phyloP scores from a whole-genome alignment of 2,113 vertebrate species.

The Indri indri region DNA sequence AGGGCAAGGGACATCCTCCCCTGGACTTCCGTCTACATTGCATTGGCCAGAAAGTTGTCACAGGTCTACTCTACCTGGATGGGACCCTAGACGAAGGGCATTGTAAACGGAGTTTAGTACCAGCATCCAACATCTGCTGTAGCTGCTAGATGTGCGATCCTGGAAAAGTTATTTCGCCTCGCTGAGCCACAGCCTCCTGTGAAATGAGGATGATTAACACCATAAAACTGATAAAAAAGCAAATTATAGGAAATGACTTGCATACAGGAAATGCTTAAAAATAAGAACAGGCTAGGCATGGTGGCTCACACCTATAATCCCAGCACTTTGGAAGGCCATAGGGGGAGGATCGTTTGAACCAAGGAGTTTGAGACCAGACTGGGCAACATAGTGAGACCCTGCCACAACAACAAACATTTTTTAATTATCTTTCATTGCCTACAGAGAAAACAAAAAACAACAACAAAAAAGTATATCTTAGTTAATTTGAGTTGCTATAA shows the following conservation, averaged over 20 bases:
- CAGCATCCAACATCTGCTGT: background rate
- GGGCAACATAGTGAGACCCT: too few relatives aligned
- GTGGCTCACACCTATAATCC: too few relatives aligned
- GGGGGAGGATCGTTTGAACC: too few relatives aligned
- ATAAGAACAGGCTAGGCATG: background rate
- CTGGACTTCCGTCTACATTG: background rate
- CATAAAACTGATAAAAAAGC: background rate
- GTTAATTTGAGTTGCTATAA: background rate
- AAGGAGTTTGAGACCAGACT: too few relatives aligned
- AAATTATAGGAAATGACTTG: background rate
- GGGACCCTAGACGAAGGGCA: background rate
- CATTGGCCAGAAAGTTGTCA: background rate
- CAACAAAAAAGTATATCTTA: background rate
- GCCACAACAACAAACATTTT: too few relatives aligned
- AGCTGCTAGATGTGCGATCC: background rate
- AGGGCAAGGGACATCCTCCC: background rate
- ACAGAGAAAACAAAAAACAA: too few relatives aligned
- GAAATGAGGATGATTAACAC: background rate
- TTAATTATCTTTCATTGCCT: too few relatives aligned
- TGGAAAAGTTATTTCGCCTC: conserved; percentile 6
- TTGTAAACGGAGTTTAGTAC: background rate
- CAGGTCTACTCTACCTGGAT: background rate
- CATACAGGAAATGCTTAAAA: background rate
- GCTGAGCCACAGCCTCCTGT: background rate
- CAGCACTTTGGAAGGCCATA: too few relatives aligned